Base-by-base conservation (phyloP, 2,888 invertebrate genomes). In the Hylaea fasciaria region DNA sequence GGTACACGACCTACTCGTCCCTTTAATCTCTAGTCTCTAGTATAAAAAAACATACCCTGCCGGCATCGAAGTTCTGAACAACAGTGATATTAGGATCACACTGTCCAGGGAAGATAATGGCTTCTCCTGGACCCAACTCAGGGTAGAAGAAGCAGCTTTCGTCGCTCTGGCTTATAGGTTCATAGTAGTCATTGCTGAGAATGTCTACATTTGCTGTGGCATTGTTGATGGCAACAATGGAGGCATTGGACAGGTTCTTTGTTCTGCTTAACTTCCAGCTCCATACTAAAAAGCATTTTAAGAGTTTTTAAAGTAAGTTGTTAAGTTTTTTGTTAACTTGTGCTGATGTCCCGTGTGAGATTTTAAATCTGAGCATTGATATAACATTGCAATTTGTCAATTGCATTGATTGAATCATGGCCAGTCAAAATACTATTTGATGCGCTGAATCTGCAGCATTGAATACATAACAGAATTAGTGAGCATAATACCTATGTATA, bases 201-300 rank as follows among this genome's bases (percentile, higher is more conserved):
- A 86, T 83, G 11, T 71, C 60, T 2, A 85, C 66, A 43, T 71
- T 63, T 0, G 71, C 51, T 0, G 83, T 80, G 2, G 74, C 74
- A 14, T 73, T 72, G 48, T 80, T 65, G 29, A 91, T 87, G 1
- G 74, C 72, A 0, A 44, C 54, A 2, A 46, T 68, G 0, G 78
- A 76, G 0, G 57, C 58, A 0, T 64, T 1, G 0, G 84, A 68
- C 2, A 87, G 64, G 8, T 72, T 63, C 39, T 71, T 74, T 0
- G 74, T 70, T 68, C 83, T 80, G 57, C 87, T 88, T 0, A 91
- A 72, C 46, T 89, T 88, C 90, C 88, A 90, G 57, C 87, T 87
- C 68, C 70, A 86, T 0, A 88, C 88, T 87, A 66, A 14, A 62
- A 67, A 40, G 22, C 2, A 5, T n/a, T n/a, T n/a, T n/a, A 22